phyloP scores from a whole-genome alignment of 2,888 invertebrate species.

The Punctoribates punctum region DNA sequence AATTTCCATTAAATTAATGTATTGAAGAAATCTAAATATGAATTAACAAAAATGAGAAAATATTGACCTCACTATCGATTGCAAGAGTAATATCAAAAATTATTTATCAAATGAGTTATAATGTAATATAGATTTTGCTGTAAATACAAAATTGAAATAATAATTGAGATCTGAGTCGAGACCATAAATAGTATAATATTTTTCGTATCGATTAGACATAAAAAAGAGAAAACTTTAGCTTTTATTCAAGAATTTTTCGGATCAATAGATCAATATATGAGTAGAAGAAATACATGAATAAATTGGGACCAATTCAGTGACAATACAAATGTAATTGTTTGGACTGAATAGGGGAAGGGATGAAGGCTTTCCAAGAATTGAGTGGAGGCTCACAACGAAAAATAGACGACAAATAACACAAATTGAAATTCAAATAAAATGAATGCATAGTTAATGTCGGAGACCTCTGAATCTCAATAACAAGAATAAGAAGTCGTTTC shows the following conservation, averaged over 20 bases:
- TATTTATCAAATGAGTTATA: not conserved
- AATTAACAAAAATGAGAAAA: too few species aligned
- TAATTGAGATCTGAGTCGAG: not conserved
- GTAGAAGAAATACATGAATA: conserved; percentile 3
- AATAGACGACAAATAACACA: not conserved
- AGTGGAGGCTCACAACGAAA: not conserved
- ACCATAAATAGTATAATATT: not conserved
- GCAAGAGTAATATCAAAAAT: not conserved
- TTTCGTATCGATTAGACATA: conserved; percentile 8
- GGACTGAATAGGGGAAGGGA: not conserved
- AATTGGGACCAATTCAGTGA: conserved; percentile 25
- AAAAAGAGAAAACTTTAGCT: not conserved
- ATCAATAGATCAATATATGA: conserved; percentile 23
- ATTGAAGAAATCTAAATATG: too few species aligned
- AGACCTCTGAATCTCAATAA: not conserved
- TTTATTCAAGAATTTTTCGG: not conserved
- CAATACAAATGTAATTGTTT: conserved; percentile 30
- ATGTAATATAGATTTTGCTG: not conserved
- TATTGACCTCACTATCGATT: too few species aligned
- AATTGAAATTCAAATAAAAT: not conserved
- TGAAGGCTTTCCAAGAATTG: not conserved
- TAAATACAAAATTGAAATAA: not conserved
- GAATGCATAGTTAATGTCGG: conserved; percentile 1
- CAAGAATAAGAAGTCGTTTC: not conserved
- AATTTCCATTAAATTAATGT: too few species aligned